Evolutionary conservation across 2,113 vertebrate genomes (phyloP), one percentile per base, ranked within the genome.

Genomic region (Columba livia): DNA sequence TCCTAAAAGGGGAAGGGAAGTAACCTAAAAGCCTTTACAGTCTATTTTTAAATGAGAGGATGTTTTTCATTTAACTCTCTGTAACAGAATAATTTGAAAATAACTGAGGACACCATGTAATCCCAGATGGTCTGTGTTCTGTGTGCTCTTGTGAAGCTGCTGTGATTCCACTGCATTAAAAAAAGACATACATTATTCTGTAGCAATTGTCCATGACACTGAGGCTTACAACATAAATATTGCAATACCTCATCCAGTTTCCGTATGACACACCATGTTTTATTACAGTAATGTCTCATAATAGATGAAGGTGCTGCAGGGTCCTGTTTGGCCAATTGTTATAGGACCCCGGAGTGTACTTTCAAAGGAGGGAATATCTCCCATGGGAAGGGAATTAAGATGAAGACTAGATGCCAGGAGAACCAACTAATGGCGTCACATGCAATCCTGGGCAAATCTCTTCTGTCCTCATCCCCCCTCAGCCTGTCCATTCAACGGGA

Each of bases 211-310:
- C 95, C 96, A 93, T 91, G 94, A 95, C 96, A 96, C 87, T 79
- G 89, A 93, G 87, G 87, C 87, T 97, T 96, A 93, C 93, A 94
- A 93, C 94, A 96, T 95, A 95, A 96, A 96, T 96, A 95, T 85
- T 97, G 84, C 91, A 97, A 89, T 96, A 94, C 91, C 94, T 97
- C 94, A 97, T 94, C 85, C 91, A 70, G 87, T 82, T 97, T 91
- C 91, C 75, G 62, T 85, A 85, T 95, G 96, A 89, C 94, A 97
- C 81, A 88, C 58, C 53, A 73, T 93, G 93, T 91, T 96, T 96
- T 97, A 96, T 96, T 93, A 91, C 91, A 94, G 93, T 93, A 89
- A 94, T 94, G 85, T 94, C 87, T 96, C 85, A 89, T 95, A 97
- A 88, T 77, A 96, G 93, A 95, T 89, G 89, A 95, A 91, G 96